These are phyloP conservation scores for Ornithorhynchus anatinus DNA, from an alignment of 2,113 vertebrate species.

Conservation along the genomic window DNA sequence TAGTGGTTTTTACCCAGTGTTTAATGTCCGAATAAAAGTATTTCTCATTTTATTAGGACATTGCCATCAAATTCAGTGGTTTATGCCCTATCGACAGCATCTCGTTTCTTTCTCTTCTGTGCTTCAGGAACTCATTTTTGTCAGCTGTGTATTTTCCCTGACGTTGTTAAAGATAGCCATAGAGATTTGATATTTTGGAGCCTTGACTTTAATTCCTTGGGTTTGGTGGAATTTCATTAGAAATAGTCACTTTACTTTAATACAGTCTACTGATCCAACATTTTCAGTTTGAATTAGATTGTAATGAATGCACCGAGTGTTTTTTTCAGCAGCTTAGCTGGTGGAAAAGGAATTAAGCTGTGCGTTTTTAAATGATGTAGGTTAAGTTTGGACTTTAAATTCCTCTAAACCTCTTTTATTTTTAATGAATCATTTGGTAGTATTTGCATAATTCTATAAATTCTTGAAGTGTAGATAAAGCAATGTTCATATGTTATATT, in stretches of 20 bases:
- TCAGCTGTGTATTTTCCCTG: slow-evolving; percentile 1
- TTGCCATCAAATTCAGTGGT: fast-evolving
- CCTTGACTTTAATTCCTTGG: background rate
- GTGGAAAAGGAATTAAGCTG: slow-evolving; percentile 20
- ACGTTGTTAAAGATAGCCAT: background rate
- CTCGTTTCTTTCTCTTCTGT: background rate
- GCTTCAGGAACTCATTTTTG: background rate
- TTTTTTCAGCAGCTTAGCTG: slow-evolving; percentile 21
- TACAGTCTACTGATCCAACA: background rate
- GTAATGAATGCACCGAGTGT: slow-evolving; percentile 7
- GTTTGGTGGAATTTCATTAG: slow-evolving; percentile 12
- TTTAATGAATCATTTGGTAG: slow-evolving; percentile 55
- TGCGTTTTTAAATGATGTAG: slow-evolving; percentile 26
- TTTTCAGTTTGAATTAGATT: slow-evolving; percentile 5
- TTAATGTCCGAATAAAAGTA: slow-evolving; percentile 24
- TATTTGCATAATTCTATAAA: slow-evolving; percentile 55
- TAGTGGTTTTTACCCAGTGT: background rate
- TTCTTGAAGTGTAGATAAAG: slow-evolving; percentile 53
- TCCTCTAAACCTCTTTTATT: slow-evolving; percentile 43
- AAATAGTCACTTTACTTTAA: slow-evolving; percentile 4
- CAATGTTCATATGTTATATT: slow-evolving; percentile 29
- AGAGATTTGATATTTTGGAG: slow-evolving; percentile 23
- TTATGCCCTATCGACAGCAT: background rate
- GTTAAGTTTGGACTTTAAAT: slow-evolving; percentile 24
- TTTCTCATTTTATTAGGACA: background rate